Conservation (phyloP, 2,113 vertebrate species). For the Neopipo cinnamomea region DNA sequence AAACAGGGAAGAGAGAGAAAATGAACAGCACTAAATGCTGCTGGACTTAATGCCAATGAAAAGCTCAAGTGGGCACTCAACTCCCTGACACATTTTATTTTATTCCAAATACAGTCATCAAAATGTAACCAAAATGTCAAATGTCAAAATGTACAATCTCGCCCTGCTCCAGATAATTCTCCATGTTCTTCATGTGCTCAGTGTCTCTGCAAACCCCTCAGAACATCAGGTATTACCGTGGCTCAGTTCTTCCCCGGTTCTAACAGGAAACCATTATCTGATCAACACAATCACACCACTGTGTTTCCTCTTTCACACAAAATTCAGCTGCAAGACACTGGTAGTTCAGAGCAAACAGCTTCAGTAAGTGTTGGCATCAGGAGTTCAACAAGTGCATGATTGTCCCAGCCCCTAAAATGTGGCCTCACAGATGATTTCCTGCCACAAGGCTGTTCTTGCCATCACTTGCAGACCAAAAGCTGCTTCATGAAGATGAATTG, state of each 20-base stretch:
- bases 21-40: background rate
- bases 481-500: background rate
- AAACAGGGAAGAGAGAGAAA: background rate
- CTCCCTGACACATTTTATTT: background rate
- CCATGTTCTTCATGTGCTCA: background rate
- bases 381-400: background rate
- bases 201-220: background rate
- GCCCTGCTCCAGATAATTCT: background rate
- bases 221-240: background rate
- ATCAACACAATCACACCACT: background rate
- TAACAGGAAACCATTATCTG: slow-evolving; percentile 58
- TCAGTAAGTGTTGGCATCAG: background rate
- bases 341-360: background rate
- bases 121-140: background rate
- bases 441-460: background rate
- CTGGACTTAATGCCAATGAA: background rate
- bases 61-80: background rate
- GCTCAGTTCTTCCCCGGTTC: background rate
- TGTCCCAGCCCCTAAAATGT: background rate
- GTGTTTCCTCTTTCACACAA: background rate
- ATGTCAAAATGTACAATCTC: background rate
- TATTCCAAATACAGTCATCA: background rate
- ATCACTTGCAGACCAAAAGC: background rate
- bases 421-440: background rate
- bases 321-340: background rate